These are phyloP conservation scores for Phrixothrix hirtus DNA, from an alignment of 2,888 invertebrate genomes.

Conservation along the genomic window DNA sequence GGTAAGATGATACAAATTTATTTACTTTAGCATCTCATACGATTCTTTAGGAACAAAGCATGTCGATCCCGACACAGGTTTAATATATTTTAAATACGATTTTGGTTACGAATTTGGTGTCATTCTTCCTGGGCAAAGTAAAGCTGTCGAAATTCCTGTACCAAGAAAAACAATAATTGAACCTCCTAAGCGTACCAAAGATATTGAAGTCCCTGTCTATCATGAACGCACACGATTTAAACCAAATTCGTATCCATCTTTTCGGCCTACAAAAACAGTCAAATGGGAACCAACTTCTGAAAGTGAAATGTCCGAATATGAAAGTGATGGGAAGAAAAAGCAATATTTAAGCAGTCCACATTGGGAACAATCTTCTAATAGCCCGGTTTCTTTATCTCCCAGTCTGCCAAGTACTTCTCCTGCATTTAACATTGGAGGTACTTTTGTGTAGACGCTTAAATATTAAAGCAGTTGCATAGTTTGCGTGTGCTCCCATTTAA, in stretches of 20 bases:
- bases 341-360: slow-evolving; percentile 50
- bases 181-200: slow-evolving; percentile 61
- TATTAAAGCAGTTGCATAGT: too few species aligned
- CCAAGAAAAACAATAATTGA: slow-evolving; percentile 57
- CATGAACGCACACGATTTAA: slow-evolving; percentile 61
- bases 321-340: slow-evolving; percentile 56
- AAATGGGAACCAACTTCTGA: slow-evolving; percentile 68
- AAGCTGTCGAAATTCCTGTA: slow-evolving; percentile 55
- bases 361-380: slow-evolving; percentile 59
- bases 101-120: slow-evolving; percentile 80
- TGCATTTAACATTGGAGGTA: slow-evolving; percentile 52
- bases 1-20: slow-evolving; percentile 58
- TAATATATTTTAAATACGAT: slow-evolving; percentile 81
- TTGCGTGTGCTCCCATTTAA: too few species aligned
- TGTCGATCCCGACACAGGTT: slow-evolving; percentile 74
- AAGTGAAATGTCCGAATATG: slow-evolving; percentile 65
- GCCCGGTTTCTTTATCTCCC: slow-evolving; percentile 63
- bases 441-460: too few species aligned
- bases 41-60: slow-evolving; percentile 68
- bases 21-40: neutral
- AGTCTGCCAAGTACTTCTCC: slow-evolving; percentile 64
- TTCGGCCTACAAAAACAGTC: slow-evolving; percentile 58
- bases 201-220: slow-evolving; percentile 69
- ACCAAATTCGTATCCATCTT: slow-evolving; percentile 44
- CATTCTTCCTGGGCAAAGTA: slow-evolving; percentile 69